Percentiles rank a stretch among this genome's conserved stretches.
These are phyloP conservation scores for Acrobeloides nanus DNA, from an alignment of 2,888 invertebrate genomes.

Conservation along the genomic window DNA sequence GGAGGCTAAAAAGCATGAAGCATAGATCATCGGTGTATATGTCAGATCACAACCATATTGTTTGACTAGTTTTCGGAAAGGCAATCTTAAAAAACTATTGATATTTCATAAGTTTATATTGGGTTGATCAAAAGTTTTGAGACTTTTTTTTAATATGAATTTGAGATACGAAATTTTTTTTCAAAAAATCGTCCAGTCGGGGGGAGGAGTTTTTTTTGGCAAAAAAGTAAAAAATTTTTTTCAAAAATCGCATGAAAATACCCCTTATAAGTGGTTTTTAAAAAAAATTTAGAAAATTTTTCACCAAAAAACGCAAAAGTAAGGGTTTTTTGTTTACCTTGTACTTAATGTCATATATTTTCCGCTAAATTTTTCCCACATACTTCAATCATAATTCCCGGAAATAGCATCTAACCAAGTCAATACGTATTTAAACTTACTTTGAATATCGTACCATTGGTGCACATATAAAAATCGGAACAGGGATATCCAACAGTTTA, in stretches of 20 bases:
- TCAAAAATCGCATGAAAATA: slow-evolving; percentile 7
- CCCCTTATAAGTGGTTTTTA: not conserved
- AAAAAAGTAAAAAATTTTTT: not conserved
- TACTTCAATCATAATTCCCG: too few species aligned
- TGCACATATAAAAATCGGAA: slow-evolving; percentile 59
- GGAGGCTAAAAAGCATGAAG: slow-evolving; percentile 81
- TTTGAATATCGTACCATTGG: slow-evolving; percentile 94
- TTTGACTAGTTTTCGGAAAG: slow-evolving; percentile 70
- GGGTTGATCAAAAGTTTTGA: too few species aligned
- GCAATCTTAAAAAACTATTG: slow-evolving; percentile 63
- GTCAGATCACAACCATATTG: slow-evolving; percentile 78
- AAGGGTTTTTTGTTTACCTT: too few species aligned
- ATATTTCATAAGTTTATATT: not conserved
- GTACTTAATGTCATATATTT: too few species aligned
- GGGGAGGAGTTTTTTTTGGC: not conserved
- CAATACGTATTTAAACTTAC: slow-evolving; percentile 56
- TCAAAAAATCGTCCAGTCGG: too few species aligned
- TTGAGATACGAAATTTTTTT: too few species aligned
- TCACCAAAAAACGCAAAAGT: too few species aligned
- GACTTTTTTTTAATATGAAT: too few species aligned
- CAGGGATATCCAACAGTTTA: slow-evolving; percentile 9
- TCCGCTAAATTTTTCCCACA: too few species aligned
- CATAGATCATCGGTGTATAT: slow-evolving; percentile 93
- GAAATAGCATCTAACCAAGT: too few species aligned
- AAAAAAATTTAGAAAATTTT: too few species aligned